Evolutionary conservation across 1,140 invertebrate genomes (phyloP), one percentile per base, ranked within the genome.

Genomic region (Riptortus pedestris): DNA sequence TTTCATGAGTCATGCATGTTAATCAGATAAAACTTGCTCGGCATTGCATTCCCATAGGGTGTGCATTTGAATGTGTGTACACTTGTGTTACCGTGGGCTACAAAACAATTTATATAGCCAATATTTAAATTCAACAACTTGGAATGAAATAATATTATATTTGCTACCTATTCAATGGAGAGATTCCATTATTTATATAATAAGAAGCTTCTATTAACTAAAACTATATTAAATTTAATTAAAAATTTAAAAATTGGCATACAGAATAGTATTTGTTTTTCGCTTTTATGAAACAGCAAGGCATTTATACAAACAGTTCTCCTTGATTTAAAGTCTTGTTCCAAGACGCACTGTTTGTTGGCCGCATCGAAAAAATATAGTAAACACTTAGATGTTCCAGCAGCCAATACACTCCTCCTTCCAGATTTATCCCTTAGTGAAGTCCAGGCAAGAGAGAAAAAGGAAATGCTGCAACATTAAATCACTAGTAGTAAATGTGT

Each of bases 181-280:
- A n/a, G n/a, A n/a, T n/a, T n/a, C n/a, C n/a, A n/a, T n/a, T n/a
- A n/a, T n/a, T n/a, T n/a, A n/a, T n/a, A n/a, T n/a, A n/a, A n/a
- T n/a, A n/a, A n/a, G n/a, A n/a, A n/a, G n/a, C n/a, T n/a, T n/a
- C n/a, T n/a, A n/a, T n/a, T n/a, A n/a, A n/a, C n/a, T 38, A 7
- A 14, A 63, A 63, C 5, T 5, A 60, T 60, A 18, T 33, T 4
- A n/a, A 18, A 2, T 18, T 31, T 51, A 51, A 51, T 7, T 9
- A 51, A 11, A 2, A 28, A 18, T 48, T 11, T 31, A 29, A 47
- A 33, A 47, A 62, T 47, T 28, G 12, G 75, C 77, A 76, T 71
- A 79, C 78, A 76, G 68, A 79, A 79, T 3, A 80, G 67, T 55
- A 73, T 71, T 2, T 71, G 73, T 14, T 73, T 73, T 55, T 72